Conservation (phyloP, 2,113 vertebrate species). For the Erythrolamprus reginae region DNA sequence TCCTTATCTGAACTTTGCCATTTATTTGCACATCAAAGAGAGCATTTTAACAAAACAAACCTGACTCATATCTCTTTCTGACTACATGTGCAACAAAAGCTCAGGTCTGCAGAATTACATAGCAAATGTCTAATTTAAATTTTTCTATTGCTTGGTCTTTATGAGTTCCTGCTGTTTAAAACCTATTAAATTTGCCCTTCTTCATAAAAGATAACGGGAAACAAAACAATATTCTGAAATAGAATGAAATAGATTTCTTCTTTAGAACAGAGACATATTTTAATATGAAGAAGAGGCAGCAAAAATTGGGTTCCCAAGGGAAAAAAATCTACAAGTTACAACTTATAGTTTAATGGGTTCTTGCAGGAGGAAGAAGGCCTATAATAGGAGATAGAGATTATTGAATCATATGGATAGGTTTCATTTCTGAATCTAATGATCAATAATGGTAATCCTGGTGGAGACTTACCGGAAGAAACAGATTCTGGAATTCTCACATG, state of each 20-base stretch:
- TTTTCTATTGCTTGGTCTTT: slow-evolving; percentile 53
- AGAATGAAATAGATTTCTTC: slow-evolving; percentile 40
- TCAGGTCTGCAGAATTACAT: slow-evolving; percentile 48
- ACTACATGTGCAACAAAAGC: slow-evolving; percentile 54
- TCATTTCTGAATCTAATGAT: slow-evolving; percentile 48
- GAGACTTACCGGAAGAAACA: slow-evolving; percentile 42
- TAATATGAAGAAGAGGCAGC: slow-evolving; percentile 44
- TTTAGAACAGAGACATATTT: slow-evolving; percentile 38
- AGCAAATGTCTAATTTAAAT: slow-evolving; percentile 59
- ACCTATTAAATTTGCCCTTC: slow-evolving; percentile 47
- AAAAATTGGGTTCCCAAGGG: slow-evolving; percentile 40
- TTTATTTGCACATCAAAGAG: slow-evolving; percentile 64
- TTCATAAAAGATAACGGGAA: slow-evolving; percentile 37
- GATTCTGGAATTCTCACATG: slow-evolving; percentile 37
- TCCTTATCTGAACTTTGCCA: slow-evolving; percentile 51
- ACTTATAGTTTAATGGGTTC: slow-evolving; percentile 50
- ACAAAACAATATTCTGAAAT: slow-evolving; percentile 27
- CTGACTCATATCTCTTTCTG: slow-evolving; percentile 42
- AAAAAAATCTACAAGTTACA: slow-evolving; percentile 50
- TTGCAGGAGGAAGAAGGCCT: slow-evolving; percentile 39
- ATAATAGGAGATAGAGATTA: slow-evolving; percentile 45
- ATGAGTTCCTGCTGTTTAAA: slow-evolving; percentile 45
- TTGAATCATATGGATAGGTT: slow-evolving; percentile 46
- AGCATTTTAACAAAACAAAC: slow-evolving; percentile 47
- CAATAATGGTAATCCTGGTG: slow-evolving; percentile 37